Evolutionary conservation across 2,888 invertebrate genomes (phyloP), one percentile per base, ranked within the genome.

Genomic region (Brachynemurus nebulosus): DNA sequence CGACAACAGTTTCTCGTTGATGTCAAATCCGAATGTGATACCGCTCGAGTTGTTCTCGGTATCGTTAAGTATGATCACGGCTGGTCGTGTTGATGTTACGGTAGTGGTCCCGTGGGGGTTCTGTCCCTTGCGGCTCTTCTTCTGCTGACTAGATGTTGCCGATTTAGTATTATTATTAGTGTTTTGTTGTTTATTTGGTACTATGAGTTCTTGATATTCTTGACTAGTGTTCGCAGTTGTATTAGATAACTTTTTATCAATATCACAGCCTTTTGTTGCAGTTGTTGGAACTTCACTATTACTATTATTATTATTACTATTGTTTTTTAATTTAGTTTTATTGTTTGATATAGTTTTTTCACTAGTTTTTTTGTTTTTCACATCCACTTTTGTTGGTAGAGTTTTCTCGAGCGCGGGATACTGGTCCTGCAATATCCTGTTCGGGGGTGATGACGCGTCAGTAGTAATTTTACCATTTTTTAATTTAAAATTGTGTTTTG

Each of bases 21-120:
- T 68, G 58, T 81, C 84, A 64, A 84, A 84, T 11, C 85, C 85
- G 63, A 89, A 89, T 27, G 84, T 85, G 46, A 86, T 73, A 55
- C 78, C 80, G 57, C 74, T 72, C 21, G 66, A 60, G 42, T 61
- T 57, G 52, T 58, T 30, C 52, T 49, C 37, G 49, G 69, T 68
- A 56, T 79, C 76, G 60, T 80, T 74, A 51, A 83, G 66, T 58
- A 86, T 78, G 48, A 82, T 76, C 48, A 86, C 86, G 42, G 85
- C 76, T 44, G 85, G 84, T 47, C 79, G 54, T 49, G 40, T 12
- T 12, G 11, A 11, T n/a, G n/a, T 25, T n/a, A 25, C 27, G 8
- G 17, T 40, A 16, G 36, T 18, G 17, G 11, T 11, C 11, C 17
- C 5, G n/a, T 16, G 17, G n/a, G 36, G n/a, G n/a, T n/a, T n/a